phyloP scores from a whole-genome alignment of 2,113 vertebrate species.

The Azemiops feae region DNA sequence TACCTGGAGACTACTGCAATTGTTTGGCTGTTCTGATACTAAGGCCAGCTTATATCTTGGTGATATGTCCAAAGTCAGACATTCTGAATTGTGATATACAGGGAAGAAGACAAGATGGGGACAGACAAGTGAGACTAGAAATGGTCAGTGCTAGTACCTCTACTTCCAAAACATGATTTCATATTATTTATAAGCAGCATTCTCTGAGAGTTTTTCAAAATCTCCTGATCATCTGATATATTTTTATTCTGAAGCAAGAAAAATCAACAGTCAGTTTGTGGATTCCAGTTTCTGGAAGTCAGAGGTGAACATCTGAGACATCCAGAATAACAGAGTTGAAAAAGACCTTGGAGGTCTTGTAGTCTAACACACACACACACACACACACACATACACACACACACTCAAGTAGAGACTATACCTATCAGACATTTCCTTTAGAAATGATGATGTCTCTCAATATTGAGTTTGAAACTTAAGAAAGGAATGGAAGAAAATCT shows the following conservation, averaged over 20 bases:
- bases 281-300: neutral
- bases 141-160: neutral
- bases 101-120: neutral
- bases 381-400: too few relatives aligned
- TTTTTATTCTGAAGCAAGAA: neutral
- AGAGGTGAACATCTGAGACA: neutral
- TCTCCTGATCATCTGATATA: neutral
- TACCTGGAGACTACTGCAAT: neutral
- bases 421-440: neutral
- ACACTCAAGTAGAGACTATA: neutral
- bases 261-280: neutral
- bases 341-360: neutral
- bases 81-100: neutral
- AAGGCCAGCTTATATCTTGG: neutral
- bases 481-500: neutral
- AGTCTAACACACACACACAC: neutral
- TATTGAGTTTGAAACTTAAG: neutral
- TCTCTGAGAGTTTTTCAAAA: neutral
- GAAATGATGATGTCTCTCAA: neutral
- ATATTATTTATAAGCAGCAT: neutral
- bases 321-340: neutral
- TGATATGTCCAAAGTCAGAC: neutral
- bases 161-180: neutral
- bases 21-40: neutral
- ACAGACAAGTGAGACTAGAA: neutral